Percentiles rank a stretch among this genome's conserved stretches.
Evolutionary conservation across 92 coral and sea anemone species (phyloP).

Genomic region (Bergia puertoricense): DNA sequence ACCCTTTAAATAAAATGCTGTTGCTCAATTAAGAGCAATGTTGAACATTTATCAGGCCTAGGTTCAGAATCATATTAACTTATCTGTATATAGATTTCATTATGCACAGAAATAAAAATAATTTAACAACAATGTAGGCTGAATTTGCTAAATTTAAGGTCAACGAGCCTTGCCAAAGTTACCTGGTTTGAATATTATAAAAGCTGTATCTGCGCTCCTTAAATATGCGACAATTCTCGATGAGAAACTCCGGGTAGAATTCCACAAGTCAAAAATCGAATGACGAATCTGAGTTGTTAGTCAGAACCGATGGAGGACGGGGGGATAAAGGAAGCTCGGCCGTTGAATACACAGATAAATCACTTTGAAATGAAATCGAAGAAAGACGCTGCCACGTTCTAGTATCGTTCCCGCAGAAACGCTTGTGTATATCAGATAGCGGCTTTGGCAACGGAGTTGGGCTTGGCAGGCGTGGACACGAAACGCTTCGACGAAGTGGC

Average conservation of each 20-base stretch:
- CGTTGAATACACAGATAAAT: conserved; percentile 48
- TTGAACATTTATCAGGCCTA: too few species aligned
- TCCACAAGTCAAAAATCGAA: neutral
- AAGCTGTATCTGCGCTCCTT: neutral
- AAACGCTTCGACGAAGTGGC: neutral
- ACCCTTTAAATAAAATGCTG: too few species aligned
- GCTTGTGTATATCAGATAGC: neutral
- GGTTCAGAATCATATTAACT: too few species aligned
- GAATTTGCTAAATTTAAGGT: neutral
- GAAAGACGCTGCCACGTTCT: conserved; percentile 32
- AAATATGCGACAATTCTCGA: neutral
- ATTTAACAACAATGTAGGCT: too few species aligned
- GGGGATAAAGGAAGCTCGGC: conserved; percentile 49
- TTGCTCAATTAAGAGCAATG: too few species aligned
- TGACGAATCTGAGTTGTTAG: conserved; percentile 55
- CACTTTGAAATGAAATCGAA: conserved; percentile 17
- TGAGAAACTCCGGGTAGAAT: neutral
- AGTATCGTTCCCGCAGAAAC: conserved; percentile 23
- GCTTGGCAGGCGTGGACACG: neutral
- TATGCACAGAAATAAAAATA: too few species aligned
- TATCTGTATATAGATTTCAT: too few species aligned
- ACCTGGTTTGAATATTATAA: too few species aligned
- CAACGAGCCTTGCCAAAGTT: too few species aligned
- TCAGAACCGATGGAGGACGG: conserved; percentile 65
- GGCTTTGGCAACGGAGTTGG: conserved; percentile 7